Evolutionary conservation across 2,113 vertebrate species (phyloP).

Genomic region (Oryzias celebensis): DNA sequence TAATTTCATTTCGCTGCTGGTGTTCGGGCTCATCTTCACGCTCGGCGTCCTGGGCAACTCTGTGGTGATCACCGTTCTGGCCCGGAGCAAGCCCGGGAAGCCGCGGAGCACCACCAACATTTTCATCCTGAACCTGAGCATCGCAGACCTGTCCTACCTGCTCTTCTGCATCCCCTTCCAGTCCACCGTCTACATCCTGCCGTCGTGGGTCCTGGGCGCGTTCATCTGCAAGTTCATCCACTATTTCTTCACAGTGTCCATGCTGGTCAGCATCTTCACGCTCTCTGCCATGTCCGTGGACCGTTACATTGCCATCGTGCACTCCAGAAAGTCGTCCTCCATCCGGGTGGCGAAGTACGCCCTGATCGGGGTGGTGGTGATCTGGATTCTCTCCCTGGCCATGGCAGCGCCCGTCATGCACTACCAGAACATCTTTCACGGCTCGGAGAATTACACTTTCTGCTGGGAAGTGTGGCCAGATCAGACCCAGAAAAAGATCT

Average conservation of each 20-base stretch:
- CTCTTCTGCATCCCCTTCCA: conserved; percentile 97
- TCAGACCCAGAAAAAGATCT: conserved; percentile 84
- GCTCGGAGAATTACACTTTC: conserved; percentile 83
- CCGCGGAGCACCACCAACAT: conserved; percentile 92
- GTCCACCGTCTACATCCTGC: conserved; percentile 90
- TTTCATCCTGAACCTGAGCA: conserved; percentile 94
- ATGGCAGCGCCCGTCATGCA: conserved; percentile 92
- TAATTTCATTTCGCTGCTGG: conserved; percentile 87
- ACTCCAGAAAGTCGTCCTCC: conserved; percentile 88
- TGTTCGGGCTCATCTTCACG: conserved; percentile 89
- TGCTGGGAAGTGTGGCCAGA: conserved; percentile 94
- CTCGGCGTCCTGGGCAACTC: conserved; percentile 93
- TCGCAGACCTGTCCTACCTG: conserved; percentile 94
- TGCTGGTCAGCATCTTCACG: conserved; percentile 98
- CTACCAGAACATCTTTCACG: conserved; percentile 85
- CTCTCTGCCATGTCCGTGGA: conserved; percentile 96
- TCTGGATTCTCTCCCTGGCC: conserved; percentile 89
- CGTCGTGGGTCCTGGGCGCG: conserved; percentile 90
- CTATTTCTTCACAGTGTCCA: conserved; percentile 96
- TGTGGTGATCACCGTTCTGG: conserved; percentile 92
- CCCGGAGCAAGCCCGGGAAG: conserved; percentile 86
- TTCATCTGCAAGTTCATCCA: conserved; percentile 96
- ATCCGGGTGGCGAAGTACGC: conserved; percentile 87
- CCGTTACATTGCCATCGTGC: conserved; percentile 95
- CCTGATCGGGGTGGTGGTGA: conserved; percentile 83